Percentiles rank a stretch among this genome's conserved stretches.
Conservation (phyloP, 2,113 vertebrate species). For the Sminthopsis crassicaudata region DNA sequence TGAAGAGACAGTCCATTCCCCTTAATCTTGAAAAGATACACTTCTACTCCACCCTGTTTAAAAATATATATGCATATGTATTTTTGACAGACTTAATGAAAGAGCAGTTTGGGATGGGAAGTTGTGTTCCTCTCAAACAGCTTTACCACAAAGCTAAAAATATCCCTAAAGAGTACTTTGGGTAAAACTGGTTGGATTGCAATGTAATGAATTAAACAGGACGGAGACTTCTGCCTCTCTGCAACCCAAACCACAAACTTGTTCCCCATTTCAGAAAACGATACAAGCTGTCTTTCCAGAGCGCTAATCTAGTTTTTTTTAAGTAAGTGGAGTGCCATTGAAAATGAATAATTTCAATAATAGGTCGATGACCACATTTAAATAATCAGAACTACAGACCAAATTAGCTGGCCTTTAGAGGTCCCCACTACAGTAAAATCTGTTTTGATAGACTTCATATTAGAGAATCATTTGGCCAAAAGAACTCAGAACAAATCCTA, state of each 20-base stretch:
- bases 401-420: constrained; percentile 16
- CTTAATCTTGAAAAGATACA: background rate
- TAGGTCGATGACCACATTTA: background rate
- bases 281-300: background rate
- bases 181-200: background rate
- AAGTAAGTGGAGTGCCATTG: background rate
- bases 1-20: background rate
- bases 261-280: constrained; percentile 24
- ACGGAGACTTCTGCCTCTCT: background rate
- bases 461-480: background rate
- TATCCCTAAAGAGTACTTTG: background rate
- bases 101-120: background rate
- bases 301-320: background rate
- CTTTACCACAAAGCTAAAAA: constrained; percentile 5
- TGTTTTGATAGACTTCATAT: constrained; percentile 15
- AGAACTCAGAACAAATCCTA: background rate
- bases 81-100: background rate
- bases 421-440: background rate
- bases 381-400: constrained; percentile 14
- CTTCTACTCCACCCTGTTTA: background rate
- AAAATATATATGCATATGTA: background rate
- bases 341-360: constrained; percentile 19
- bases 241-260: background rate
- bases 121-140: background rate
- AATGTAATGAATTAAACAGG: background rate